Evolutionary conservation across 2,113 vertebrate species (phyloP).

Genomic region (Sclerurus mexicanus): DNA sequence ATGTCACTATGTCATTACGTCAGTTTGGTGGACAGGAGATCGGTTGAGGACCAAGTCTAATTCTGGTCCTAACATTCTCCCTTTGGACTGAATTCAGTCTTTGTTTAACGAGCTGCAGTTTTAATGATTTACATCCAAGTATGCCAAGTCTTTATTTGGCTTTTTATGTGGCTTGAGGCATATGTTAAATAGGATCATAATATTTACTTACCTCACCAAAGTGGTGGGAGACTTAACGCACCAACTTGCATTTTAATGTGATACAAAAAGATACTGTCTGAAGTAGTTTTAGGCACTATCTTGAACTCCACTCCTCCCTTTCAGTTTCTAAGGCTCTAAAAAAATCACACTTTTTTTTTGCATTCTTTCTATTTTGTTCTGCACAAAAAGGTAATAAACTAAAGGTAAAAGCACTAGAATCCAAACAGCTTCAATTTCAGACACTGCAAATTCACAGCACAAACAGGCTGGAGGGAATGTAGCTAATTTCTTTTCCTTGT

Average conservation of each 20-base stretch:
- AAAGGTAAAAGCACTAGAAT: not conserved
- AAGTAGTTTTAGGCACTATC: not conserved
- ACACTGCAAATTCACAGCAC: not conserved
- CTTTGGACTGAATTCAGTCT: not conserved
- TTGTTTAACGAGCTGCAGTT: constrained; percentile 25
- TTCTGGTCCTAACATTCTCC: not conserved
- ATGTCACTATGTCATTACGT: not conserved
- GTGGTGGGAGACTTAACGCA: not conserved
- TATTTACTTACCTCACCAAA: constrained; percentile 51
- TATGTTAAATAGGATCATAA: constrained; percentile 55
- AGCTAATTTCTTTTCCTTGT: not conserved
- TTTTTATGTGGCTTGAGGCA: constrained; percentile 33
- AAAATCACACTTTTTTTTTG: not conserved
- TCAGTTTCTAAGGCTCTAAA: constrained; percentile 4
- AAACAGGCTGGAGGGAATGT: not conserved
- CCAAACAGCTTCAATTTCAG: not conserved
- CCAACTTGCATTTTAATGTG: not conserved
- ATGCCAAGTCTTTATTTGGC: not conserved
- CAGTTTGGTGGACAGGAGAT: not conserved
- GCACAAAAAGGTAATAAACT: not conserved
- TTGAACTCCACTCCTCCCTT: not conserved
- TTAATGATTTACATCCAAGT: constrained; percentile 28
- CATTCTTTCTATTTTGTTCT: not conserved
- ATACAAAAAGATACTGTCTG: not conserved
- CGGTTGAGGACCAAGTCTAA: not conserved